Evolutionary conservation across 2,797 vertebrate genomes (phyloP).

Genomic region (Kryptolebias ocellatus): DNA sequence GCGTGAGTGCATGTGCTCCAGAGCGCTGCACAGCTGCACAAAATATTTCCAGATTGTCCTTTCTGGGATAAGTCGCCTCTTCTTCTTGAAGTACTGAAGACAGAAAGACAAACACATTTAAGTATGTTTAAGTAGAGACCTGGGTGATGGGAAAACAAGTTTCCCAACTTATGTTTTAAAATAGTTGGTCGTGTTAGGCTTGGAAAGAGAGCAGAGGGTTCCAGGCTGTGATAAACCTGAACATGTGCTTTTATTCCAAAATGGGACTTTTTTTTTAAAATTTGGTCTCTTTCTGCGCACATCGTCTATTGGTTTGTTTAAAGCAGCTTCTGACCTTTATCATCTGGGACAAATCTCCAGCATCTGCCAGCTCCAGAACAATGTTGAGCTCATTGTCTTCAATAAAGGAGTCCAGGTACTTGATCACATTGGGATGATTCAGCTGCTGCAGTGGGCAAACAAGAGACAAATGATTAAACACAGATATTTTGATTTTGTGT

Average conservation of each 20-base stretch:
- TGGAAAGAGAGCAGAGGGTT: no score
- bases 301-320: neutral
- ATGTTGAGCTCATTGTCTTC: constrained; percentile 94
- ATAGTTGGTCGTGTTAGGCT: no score
- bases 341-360: constrained; percentile 94
- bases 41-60: constrained; percentile 98
- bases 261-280: no score
- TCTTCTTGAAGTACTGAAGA: constrained; percentile 94
- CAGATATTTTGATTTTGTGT: neutral
- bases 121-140: neutral
- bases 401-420: constrained; percentile 94
- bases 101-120: neutral
- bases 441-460: constrained; percentile 73
- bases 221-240: no score
- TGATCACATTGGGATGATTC: constrained; percentile 94
- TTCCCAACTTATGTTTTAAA: neutral
- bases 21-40: constrained; percentile 93
- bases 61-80: constrained; percentile 94
- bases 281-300: no score
- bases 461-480: neutral
- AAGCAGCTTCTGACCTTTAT: constrained; percentile 85
- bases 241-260: no score
- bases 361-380: constrained; percentile 91
- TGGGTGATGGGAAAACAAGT: neutral
- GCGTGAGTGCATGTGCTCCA: constrained; percentile 97